Evolutionary conservation across 2,888 invertebrate species (phyloP), one percentile per base, ranked within the genome.

Genomic region (Microctonus brassicae): DNA sequence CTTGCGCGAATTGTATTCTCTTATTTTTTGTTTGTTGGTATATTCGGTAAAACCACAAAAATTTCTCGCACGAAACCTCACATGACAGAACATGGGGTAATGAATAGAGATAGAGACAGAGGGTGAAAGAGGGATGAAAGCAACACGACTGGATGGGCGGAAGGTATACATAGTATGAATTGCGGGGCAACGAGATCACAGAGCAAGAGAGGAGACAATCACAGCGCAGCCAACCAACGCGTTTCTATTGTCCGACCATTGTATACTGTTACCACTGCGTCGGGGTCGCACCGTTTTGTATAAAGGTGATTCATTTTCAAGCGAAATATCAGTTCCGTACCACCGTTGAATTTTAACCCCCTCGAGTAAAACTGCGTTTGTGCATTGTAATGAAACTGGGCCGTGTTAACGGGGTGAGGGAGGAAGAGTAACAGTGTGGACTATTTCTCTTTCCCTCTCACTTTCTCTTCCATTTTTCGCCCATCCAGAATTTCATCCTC

Each of bases 311-410:
- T 85, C 85, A 86, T 86, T 84, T 80, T 81, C 85, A 77, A 79
- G 80, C 82, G 69, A 84, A 86, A 85, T 86, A 86, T 86, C 86
- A 85, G 85, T 83, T 84, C 83, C 85, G 82, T 76, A 47, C 66
- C 77, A 77, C 79, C 76, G 79, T 77, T 83, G 81, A 81, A 83
- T 83, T 83, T 82, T 80, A 79, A 80, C 78, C 77, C 39, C 62
- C 62, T n/a, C 67, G 20, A 20, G 69, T 66, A 69, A 72, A 73
- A 73, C 70, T 70, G 36, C 39, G 53, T 64, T 68, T 17, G 57
- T 73, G 76, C 75, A 82, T 82, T 82, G 80, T 82, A 70, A 70
- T 57, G 76, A 73, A 83, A 83, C 78, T 81, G 75, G 81, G 82
- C 80, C 79, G 76, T 73, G 68, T 47, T 52, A 75, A 73, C 33